Conservation (phyloP, 2,797 vertebrate genomes). For the Danio tinwini region DNA sequence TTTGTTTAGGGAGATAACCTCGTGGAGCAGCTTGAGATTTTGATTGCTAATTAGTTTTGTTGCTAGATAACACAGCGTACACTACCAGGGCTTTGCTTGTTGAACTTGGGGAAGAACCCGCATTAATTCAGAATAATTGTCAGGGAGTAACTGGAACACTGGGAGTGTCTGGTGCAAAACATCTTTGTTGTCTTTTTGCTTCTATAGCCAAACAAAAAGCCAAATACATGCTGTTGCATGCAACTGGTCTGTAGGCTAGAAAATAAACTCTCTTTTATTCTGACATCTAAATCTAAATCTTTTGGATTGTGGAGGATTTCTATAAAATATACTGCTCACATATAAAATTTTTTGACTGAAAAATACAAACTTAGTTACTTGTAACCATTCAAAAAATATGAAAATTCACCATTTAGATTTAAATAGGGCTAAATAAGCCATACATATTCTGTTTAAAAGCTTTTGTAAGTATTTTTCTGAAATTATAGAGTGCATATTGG, state of each 20-base stretch:
- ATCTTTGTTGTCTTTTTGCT: slow-evolving; percentile 4
- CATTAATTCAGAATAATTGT: slow-evolving; percentile 73
- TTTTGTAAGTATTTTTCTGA: no score
- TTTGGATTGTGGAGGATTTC: no score
- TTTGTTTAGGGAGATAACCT: slow-evolving; percentile 76
- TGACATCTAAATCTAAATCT: no score
- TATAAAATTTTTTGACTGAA: no score
- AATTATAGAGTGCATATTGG: no score
- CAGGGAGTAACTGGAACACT: slow-evolving; percentile 48
- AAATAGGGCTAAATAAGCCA: no score
- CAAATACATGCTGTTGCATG: neutral
- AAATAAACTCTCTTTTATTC: neutral
- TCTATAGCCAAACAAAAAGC: neutral
- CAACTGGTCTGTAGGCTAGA: neutral
- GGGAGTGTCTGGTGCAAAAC: slow-evolving; percentile 47
- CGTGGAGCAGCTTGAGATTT: slow-evolving; percentile 68
- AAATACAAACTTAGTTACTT: no score
- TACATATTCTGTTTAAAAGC: no score
- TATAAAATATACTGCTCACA: no score
- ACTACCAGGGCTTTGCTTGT: slow-evolving; percentile 62
- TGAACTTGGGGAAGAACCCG: slow-evolving; percentile 68
- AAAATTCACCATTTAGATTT: no score
- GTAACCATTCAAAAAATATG: no score
- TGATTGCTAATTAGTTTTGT: slow-evolving; percentile 76
- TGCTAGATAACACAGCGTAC: slow-evolving; percentile 72